Evolutionary conservation across 2,797 vertebrate genomes (phyloP), one percentile per base, ranked within the genome.

Genomic region (Sebastes hubbsi): DNA sequence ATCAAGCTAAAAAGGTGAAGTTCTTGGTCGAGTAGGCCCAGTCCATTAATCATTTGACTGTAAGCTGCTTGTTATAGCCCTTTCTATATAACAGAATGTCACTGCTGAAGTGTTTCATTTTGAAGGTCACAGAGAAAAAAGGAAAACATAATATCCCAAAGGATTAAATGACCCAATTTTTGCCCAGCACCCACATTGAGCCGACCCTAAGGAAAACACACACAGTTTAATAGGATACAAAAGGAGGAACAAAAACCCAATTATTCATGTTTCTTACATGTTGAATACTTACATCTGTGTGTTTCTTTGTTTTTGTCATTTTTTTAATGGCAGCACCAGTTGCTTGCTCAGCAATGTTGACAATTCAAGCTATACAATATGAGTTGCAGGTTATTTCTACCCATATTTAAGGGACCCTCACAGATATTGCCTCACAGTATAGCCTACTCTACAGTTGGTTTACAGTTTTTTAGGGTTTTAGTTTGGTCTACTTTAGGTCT

Each of bases 101-200:
- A 82, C 73, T 75, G 68, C 84, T 76, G 56, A 82, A 81, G 58
- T 77, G 81, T 84, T 72, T 78, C 42, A 27, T 88, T 87, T 90
- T 91, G 90, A 95, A 95, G 91, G 93, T 94, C 91, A 91, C 32
- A 72, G 34, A 77, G 75, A 61, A 78, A 72, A 72, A 77, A 74
- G 62, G 18, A 75, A 80, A 52, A 81, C 78, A 79, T 68, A 7
- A 88, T 85, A 78, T 90, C 93, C 89, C 85, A 5, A 64, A 87
- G 88, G 90, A 90, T 85, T 77, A 79, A 80, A 84, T 91, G 91
- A 89, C 93, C 94, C 84, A 93, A 65, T 94, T 94, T 78, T 93
- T 91, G 72, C 85, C 68, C 80, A 69, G 80, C 81, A 85, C 86
- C 87, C 77, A 89, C 78, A 89, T 77, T 80, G 80, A 87, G 72